Conservation (phyloP, 2,797 vertebrate genomes). For the Megalops cyprinoides region DNA sequence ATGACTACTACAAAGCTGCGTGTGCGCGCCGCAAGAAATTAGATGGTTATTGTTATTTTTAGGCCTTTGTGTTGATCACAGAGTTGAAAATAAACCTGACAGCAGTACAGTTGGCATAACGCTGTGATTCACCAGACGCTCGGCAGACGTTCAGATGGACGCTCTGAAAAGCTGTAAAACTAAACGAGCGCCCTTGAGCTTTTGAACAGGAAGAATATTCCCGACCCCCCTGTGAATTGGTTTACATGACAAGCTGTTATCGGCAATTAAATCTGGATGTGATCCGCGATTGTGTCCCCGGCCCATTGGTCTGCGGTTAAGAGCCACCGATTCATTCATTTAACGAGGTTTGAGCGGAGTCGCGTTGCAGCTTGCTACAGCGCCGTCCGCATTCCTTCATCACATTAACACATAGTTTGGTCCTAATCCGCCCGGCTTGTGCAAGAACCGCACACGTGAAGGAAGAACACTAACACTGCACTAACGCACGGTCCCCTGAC, state of each 20-base stretch:
- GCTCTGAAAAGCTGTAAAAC: too few species aligned
- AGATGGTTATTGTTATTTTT: neutral
- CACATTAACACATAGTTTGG: too few species aligned
- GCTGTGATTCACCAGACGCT: too few species aligned
- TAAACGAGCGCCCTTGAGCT: neutral
- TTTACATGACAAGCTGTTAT: neutral
- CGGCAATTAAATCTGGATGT: neutral
- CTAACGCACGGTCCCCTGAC: neutral
- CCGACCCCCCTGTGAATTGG: too few species aligned
- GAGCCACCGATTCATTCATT: neutral
- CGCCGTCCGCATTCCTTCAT: neutral
- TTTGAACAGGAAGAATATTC: neutral
- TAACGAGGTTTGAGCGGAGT: neutral
- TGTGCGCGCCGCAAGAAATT: neutral
- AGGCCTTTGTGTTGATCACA: too few species aligned
- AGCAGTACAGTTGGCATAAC: too few species aligned
- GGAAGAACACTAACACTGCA: too few species aligned
- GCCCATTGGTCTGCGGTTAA: neutral
- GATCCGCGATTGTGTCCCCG: neutral
- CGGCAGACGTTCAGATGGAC: too few species aligned
- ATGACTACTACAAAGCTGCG: neutral
- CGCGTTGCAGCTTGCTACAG: too few species aligned
- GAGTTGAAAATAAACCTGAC: too few species aligned
- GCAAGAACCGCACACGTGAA: too few species aligned
- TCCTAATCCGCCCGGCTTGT: neutral